Conservation (phyloP, 1,140 invertebrate genomes). For the Drosophila parabipectinata region DNA sequence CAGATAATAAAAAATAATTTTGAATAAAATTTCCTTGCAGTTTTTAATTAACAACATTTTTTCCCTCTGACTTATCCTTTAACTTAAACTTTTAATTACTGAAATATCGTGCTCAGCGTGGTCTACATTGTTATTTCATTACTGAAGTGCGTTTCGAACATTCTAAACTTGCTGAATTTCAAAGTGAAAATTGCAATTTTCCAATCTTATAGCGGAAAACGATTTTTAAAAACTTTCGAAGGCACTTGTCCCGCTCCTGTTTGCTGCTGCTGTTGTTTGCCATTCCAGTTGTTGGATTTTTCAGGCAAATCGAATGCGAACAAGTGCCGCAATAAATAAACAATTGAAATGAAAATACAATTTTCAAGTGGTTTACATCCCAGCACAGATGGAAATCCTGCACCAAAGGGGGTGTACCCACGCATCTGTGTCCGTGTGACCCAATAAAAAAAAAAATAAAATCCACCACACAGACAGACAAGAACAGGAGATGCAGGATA, state of each 20-base stretch:
- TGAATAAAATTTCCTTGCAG: background rate
- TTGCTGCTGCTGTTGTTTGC: constrained; percentile 16
- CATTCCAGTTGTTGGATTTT: constrained; percentile 34
- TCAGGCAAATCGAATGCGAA: constrained; percentile 77
- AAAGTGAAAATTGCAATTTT: constrained; percentile 20
- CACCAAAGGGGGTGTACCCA: constrained; percentile 8
- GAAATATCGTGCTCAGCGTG: background rate
- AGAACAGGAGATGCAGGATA: constrained; percentile 17
- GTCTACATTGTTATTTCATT: background rate
- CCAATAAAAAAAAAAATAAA: constrained; percentile 63
- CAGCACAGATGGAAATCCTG: constrained; percentile 42
- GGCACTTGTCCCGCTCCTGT: constrained; percentile 15
- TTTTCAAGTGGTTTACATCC: constrained; percentile 80
- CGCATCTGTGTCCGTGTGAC: constrained; percentile 31
- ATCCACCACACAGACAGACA: constrained; percentile 33
- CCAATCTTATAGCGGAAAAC: constrained; percentile 2
- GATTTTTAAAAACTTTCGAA: constrained; percentile 23
- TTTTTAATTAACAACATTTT: background rate
- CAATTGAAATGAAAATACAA: constrained; percentile 83
- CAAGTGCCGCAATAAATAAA: constrained; percentile 82
- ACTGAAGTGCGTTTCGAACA: background rate
- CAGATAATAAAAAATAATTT: background rate
- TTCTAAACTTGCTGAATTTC: background rate
- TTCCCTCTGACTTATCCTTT: too few relatives aligned
- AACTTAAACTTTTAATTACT: background rate